These are phyloP conservation scores for Plutomurus gul DNA, from an alignment of 1,140 invertebrate genomes.

Conservation along the genomic window DNA sequence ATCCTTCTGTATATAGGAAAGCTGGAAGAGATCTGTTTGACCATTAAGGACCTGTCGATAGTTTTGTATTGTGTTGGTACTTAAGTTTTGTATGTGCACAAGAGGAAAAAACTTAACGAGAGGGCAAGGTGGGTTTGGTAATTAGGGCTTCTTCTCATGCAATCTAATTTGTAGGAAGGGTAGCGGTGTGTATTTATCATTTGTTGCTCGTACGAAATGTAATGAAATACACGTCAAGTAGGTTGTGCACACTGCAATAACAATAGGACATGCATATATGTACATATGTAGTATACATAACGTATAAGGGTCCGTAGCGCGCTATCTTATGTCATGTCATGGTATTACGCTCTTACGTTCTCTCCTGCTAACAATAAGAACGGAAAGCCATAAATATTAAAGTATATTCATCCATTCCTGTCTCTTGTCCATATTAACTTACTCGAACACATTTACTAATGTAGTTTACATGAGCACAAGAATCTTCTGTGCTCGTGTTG, in stretches of 20 bases:
- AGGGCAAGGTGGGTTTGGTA: conserved; percentile 18
- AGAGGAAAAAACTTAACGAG: conserved; percentile 5
- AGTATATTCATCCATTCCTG: neutral
- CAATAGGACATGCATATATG: no score
- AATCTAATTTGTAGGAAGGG: conserved; percentile 24
- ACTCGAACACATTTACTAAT: no score
- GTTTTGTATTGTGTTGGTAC: neutral
- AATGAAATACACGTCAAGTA: neutral
- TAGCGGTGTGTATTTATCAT: conserved; percentile 7
- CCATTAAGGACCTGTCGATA: conserved; percentile 18
- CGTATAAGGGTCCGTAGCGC: neutral
- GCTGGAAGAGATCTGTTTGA: neutral
- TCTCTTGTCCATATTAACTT: neutral
- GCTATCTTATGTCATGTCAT: conserved; percentile 8
- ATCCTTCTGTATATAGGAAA: neutral
- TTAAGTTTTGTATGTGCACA: neutral
- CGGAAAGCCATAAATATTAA: conserved; percentile 6
- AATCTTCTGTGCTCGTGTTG: neutral
- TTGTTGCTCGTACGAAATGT: neutral
- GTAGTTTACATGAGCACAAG: no score
- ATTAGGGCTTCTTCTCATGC: conserved; percentile 23
- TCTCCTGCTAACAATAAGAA: neutral
- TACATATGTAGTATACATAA: neutral
- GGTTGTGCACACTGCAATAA: neutral
- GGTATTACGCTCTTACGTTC: no score